Conservation (phyloP, 2,888 invertebrate species). For the Mesodorylaimus sp. region DNA sequence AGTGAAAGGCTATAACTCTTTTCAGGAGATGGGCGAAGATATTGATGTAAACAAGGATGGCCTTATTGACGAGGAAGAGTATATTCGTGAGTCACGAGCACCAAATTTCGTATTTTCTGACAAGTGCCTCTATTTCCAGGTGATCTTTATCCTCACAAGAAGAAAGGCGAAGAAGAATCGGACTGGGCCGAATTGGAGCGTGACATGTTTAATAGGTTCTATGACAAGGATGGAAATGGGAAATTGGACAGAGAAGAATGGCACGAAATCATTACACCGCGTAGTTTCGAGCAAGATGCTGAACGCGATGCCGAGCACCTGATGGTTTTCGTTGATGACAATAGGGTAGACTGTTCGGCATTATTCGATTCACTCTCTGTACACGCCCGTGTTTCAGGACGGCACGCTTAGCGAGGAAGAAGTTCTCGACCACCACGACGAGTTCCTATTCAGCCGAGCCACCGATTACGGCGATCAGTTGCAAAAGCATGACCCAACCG, state of each 20-base stretch:
- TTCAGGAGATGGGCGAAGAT: slow-evolving; percentile 75
- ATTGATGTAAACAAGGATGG: slow-evolving; percentile 92
- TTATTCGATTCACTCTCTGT: no score
- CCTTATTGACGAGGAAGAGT: slow-evolving; percentile 71
- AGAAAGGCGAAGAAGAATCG: slow-evolving; percentile 47
- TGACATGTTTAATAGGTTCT: slow-evolving; percentile 64
- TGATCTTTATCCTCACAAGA: slow-evolving; percentile 59
- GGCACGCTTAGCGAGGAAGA: slow-evolving; percentile 70
- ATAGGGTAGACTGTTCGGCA: no score
- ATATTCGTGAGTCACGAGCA: no score
- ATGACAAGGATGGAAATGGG: slow-evolving; percentile 63
- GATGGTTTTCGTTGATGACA: slow-evolving; percentile 74
- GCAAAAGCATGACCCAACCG: slow-evolving; percentile 56
- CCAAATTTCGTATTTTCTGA: no score
- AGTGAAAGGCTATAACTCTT: no score
- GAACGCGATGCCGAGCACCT: slow-evolving; percentile 88
- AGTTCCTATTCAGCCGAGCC: slow-evolving; percentile 94
- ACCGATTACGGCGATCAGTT: slow-evolving; percentile 96
- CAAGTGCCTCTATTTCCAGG: no score
- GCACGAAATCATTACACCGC: slow-evolving; percentile 77
- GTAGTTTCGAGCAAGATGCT: slow-evolving; percentile 89
- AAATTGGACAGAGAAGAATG: slow-evolving; percentile 65
- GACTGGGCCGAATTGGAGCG: slow-evolving; percentile 89
- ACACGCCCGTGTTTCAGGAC: slow-evolving; percentile 41
- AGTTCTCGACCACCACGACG: slow-evolving; percentile 77